Percentiles rank a stretch among this genome's conserved stretches.
These are phyloP conservation scores for Formica selysi DNA, from an alignment of 1,140 invertebrate genomes.

Conservation along the genomic window DNA sequence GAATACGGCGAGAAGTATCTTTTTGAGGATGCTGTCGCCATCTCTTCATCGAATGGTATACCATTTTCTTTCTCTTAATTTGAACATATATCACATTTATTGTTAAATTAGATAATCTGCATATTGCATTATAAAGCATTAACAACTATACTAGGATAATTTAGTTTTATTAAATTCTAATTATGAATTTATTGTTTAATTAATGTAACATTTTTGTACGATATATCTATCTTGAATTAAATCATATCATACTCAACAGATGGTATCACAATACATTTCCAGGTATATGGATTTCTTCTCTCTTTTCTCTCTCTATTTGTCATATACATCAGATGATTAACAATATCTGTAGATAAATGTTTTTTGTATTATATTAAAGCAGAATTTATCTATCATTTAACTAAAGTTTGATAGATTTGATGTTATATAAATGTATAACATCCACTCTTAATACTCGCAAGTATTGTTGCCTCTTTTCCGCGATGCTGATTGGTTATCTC, in stretches of 20 bases:
- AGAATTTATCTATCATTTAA: background rate
- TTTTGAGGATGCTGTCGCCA: background rate
- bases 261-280: background rate
- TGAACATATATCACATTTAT: background rate
- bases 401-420: background rate
- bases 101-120: background rate
- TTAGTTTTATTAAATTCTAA: background rate
- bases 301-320: background rate
- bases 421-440: too few species aligned
- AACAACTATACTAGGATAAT: background rate
- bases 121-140: background rate
- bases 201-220: background rate
- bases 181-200: background rate
- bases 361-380: background rate
- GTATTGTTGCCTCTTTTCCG: too few species aligned
- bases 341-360: background rate
- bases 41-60: constrained; percentile 3
- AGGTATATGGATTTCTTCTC: background rate
- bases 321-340: background rate
- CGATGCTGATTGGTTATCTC: too few species aligned
- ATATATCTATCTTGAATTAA: background rate
- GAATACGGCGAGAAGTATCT: background rate
- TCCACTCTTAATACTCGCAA: too few species aligned
- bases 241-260: background rate
- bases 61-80: background rate